These are phyloP conservation scores for Escarpia spicata DNA, from an alignment of 2,888 invertebrate species.

Conservation along the genomic window DNA sequence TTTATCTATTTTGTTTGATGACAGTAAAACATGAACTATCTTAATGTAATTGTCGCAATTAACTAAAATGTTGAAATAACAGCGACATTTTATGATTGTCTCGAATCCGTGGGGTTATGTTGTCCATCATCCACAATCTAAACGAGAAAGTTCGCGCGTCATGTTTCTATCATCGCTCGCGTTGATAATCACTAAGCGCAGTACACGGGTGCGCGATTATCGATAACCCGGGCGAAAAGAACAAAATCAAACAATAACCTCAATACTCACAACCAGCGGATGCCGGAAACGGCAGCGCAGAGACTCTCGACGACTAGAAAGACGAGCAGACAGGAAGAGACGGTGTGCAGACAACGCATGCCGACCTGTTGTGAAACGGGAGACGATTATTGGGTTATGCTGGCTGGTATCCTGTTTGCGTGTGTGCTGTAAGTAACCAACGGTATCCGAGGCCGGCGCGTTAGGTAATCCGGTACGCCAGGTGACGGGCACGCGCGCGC, in stretches of 20 bases:
- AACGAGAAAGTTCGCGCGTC: neutral
- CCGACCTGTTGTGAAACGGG: conserved; percentile 8
- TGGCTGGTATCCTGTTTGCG: neutral
- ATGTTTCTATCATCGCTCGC: neutral
- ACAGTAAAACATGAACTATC: neutral
- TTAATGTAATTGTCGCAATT: neutral
- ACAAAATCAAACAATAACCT: neutral
- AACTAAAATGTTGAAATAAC: neutral
- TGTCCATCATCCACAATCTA: neutral
- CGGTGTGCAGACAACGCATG: conserved; percentile 10
- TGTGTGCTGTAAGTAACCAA: neutral
- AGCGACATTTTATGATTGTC: neutral
- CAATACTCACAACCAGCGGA: conserved; percentile 1
- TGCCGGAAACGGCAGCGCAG: neutral
- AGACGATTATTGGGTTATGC: neutral
- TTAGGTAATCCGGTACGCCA: neutral
- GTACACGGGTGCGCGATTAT: neutral
- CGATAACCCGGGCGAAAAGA: neutral
- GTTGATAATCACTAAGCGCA: neutral
- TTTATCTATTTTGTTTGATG: neutral
- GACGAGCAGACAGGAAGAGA: neutral
- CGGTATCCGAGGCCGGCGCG: neutral
- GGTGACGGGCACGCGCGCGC: neutral
- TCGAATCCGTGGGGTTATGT: neutral
- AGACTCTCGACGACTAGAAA: neutral